These are phyloP conservation scores for Ochotona princeps DNA, from an alignment of 2,113 vertebrate genomes.

Conservation along the genomic window DNA sequence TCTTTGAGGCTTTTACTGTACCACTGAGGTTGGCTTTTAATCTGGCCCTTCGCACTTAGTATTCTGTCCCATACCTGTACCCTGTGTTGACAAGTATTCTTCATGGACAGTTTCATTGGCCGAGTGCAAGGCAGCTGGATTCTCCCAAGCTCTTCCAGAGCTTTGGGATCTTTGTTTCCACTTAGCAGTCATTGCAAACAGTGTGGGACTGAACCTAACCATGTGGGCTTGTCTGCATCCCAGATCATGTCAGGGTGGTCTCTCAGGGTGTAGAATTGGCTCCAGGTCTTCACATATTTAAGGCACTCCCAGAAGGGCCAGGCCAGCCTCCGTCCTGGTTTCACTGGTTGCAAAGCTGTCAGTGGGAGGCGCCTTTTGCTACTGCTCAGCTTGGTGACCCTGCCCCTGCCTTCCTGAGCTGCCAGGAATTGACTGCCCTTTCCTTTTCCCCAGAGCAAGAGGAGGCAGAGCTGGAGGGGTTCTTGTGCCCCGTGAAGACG, in stretches of 20 bases:
- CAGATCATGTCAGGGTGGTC: neutral
- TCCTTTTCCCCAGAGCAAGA: constrained; percentile 70
- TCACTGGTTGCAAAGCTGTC: neutral
- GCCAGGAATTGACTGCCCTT: neutral
- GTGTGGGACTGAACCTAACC: neutral
- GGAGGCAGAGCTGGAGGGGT: constrained; percentile 84
- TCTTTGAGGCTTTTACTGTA: constrained; percentile 4
- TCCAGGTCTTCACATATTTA: neutral
- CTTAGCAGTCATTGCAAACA: neutral
- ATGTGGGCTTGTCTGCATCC: neutral
- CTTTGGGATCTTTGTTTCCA: neutral
- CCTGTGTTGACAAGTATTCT: neutral
- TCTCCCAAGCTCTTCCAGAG: neutral
- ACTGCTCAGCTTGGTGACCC: neutral
- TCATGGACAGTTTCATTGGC: neutral
- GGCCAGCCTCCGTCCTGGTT: neutral
- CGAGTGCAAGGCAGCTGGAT: neutral
- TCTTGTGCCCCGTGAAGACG: constrained; percentile 90
- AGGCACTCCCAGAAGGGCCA: neutral
- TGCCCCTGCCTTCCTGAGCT: too few species aligned
- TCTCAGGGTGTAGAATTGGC: neutral
- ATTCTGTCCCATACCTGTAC: neutral
- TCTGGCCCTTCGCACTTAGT: neutral
- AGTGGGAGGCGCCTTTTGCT: neutral
- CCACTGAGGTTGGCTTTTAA: neutral